Percentiles rank a stretch among this genome's conserved stretches.
phyloP scores from a whole-genome alignment of 2,797 vertebrate genomes.

The Sebastes variabilis region DNA sequence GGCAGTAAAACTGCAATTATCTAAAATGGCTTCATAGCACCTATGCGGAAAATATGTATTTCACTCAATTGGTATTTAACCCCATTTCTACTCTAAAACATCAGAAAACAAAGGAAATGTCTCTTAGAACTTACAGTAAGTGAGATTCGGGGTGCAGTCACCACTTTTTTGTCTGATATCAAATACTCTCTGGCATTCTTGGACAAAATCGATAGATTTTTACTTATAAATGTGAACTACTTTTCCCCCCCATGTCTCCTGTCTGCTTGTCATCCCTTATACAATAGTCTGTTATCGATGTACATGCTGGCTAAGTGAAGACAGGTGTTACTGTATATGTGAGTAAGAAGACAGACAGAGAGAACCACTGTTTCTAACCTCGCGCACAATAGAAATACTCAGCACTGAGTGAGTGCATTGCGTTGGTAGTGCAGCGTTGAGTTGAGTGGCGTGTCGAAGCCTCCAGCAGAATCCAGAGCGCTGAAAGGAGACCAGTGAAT shows the following conservation, averaged over 20 bases:
- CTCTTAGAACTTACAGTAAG: not conserved
- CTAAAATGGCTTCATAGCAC: not conserved
- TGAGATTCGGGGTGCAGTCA: not conserved
- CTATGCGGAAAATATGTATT: not conserved
- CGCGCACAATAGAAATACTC: not conserved
- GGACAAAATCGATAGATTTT: not conserved
- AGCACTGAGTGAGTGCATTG: not conserved
- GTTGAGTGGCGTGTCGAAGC: slow-evolving; percentile 45
- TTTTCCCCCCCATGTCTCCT: not conserved
- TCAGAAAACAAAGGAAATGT: not conserved
- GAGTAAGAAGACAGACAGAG: not conserved
- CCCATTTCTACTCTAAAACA: not conserved
- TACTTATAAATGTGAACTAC: not conserved
- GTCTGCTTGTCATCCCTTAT: not conserved
- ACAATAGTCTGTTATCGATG: slow-evolving; percentile 30
- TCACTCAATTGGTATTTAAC: not conserved
- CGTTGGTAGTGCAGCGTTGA: slow-evolving; percentile 23
- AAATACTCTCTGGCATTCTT: not conserved
- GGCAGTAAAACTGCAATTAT: not conserved
- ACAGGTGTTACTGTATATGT: slow-evolving; percentile 35
- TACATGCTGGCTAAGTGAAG: slow-evolving; percentile 47
- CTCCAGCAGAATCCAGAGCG: slow-evolving; percentile 58
- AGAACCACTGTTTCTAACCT: slow-evolving; percentile 15
- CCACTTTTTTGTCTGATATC: not conserved
- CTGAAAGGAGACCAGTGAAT: slow-evolving; percentile 67